A percentile compares a stretch with the other conserved stretches of the same genome.
Conservation (phyloP, 2,113 vertebrate genomes). For the Rhadina sibilatrix region DNA sequence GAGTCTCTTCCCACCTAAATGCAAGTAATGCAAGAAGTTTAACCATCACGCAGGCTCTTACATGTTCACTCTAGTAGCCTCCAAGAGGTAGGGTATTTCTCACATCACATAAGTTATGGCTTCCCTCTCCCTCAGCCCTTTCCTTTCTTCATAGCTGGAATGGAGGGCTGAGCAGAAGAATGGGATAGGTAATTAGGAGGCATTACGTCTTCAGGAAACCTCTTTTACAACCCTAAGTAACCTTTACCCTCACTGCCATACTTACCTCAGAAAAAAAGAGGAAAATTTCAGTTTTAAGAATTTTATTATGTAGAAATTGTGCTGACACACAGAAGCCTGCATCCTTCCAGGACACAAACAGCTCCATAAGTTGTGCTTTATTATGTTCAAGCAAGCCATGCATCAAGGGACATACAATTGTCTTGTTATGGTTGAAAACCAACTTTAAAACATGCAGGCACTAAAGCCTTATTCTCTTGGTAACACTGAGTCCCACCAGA, state of each 20-base stretch:
- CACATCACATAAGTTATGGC: background rate
- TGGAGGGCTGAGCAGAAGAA: background rate
- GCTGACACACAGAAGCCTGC: background rate
- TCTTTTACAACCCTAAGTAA: background rate
- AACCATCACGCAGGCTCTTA: background rate
- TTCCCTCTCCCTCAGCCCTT: background rate
- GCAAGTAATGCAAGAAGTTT: background rate
- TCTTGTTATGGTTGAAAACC: background rate
- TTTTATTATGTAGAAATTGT: background rate
- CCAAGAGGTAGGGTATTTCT: background rate
- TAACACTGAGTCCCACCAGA: background rate
- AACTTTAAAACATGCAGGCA: background rate
- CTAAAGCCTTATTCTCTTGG: background rate
- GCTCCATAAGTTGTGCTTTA: rapidly evolving
- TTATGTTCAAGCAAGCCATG: background rate
- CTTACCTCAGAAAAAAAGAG: background rate
- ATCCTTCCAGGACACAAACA: background rate
- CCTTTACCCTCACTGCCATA: background rate
- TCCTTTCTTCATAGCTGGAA: background rate
- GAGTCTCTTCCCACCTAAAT: background rate
- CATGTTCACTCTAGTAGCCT: background rate
- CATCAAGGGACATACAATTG: background rate
- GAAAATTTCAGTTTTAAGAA: background rate
- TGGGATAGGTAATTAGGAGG: background rate
- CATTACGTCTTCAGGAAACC: background rate